A percentile compares a stretch with the other conserved stretches of the same genome.
phyloP scores from a whole-genome alignment of 1,140 invertebrate species.

The Megalopta genalis region DNA sequence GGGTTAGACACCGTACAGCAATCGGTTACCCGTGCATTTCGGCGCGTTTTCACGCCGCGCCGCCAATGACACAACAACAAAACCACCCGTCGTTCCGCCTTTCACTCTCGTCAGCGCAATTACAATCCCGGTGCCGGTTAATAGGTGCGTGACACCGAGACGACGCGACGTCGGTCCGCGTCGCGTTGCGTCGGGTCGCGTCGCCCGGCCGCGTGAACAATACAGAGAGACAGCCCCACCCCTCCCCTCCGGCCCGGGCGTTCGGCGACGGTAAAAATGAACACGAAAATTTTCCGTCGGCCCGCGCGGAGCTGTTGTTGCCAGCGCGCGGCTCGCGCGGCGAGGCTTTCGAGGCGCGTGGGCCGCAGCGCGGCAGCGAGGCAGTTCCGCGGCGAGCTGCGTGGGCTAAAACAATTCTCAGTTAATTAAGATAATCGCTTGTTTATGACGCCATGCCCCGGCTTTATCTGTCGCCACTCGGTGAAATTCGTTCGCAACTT shows the following conservation, averaged over 20 bases:
- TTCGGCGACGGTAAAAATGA: background rate
- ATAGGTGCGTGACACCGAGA: conserved; percentile 21
- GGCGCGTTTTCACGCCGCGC: conserved; percentile 5
- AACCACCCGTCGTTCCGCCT: conserved; percentile 25
- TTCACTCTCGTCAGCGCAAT: conserved; percentile 33
- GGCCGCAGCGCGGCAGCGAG: conserved; percentile 19
- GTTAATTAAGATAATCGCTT: conserved; percentile 77
- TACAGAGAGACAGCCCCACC: background rate
- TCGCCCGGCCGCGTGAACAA: conserved; percentile 4
- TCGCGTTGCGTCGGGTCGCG: no score
- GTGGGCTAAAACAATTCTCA: conserved; percentile 74
- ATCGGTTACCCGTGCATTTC: background rate
- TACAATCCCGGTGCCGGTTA: conserved; percentile 22
- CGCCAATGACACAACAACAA: background rate
- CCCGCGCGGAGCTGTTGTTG: no score
- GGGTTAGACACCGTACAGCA: no score
- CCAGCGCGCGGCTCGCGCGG: background rate
- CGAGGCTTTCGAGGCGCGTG: conserved; percentile 44
- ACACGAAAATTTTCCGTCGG: background rate
- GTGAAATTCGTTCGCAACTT: conserved; percentile 57
- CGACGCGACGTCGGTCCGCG: background rate
- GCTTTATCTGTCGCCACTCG: conserved; percentile 53
- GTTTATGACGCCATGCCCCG: conserved; percentile 63
- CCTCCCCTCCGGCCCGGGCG: background rate
- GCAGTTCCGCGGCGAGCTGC: conserved; percentile 44